Base-by-base conservation (phyloP, 2,797 vertebrate genomes). In the Lacerta bilineata region DNA sequence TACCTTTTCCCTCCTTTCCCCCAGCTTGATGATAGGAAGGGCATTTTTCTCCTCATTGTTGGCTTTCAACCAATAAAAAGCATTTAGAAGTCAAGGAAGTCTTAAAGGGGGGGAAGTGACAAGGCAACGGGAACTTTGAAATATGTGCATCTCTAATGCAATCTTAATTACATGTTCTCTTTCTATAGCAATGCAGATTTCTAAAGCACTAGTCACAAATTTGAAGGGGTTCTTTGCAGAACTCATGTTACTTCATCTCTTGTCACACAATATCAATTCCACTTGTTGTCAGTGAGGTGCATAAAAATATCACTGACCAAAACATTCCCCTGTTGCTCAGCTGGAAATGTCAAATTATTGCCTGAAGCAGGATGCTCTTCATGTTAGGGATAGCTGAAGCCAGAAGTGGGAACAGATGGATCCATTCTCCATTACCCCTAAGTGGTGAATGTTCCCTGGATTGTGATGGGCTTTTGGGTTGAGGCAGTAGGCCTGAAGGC, bases 61-160 rank as follows among this genome's bases (percentile, higher is more conserved):
- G 25, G 3, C 41, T 75, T 75, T 82, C 41, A 61, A 82, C 59
- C 8, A 64, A 33, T 72, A 10, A 41, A 82, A 5, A 82, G 6
- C 39, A 74, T 25, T 81, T 69, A 75, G 50, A 79, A 61, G 39
- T 89, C 61, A 27, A 68, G 10, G 68, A 83, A 55, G 25, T 55
- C 41, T 64, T 72, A 61, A 64, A 82, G 27, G 39, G 23, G 61
- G 3, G 3, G 20, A 41, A 46, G 23, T 66, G 83, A 75, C 83
- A 68, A 76, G 55, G 27, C 85, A 85, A 50, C 23, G 29, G 43
- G 61, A 41, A 78, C 41, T n/a, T 74, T 83, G 83, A 85, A 89
- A 89, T 50, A 78, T 76, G 74, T 41, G 74, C 80, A 78, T 83
- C 81, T 83, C 33, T 83, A 83, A 77, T 83, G 61, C 17, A 83